These are phyloP conservation scores for Grus americana DNA, from an alignment of 2,113 vertebrate species.

Conservation along the genomic window DNA sequence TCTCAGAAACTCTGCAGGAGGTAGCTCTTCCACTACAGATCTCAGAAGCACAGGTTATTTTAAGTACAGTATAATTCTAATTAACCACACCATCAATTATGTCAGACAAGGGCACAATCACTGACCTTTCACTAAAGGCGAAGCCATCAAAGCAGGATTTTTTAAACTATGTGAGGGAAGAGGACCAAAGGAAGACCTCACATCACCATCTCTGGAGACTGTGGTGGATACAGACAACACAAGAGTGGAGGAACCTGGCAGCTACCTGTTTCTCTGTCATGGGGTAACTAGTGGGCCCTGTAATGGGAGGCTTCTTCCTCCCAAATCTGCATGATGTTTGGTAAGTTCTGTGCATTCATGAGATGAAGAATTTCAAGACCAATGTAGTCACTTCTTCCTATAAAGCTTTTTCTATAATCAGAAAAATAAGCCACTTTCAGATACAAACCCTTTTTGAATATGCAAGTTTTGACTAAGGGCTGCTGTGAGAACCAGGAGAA, in stretches of 20 bases:
- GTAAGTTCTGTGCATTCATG: background rate
- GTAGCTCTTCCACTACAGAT: conserved; percentile 9
- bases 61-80: conserved; percentile 44
- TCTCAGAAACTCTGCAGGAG: conserved; percentile 50
- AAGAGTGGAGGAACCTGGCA: background rate
- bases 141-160: conserved; percentile 33
- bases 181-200: conserved; percentile 13
- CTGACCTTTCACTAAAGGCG: conserved; percentile 55
- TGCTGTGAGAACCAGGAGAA: background rate
- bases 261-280: background rate
- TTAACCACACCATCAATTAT: conserved; percentile 59
- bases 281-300: background rate
- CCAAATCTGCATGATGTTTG: background rate
- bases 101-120: conserved; percentile 48
- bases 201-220: background rate
- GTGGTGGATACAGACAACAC: background rate
- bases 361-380: background rate
- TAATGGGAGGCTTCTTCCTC: background rate
- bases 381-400: background rate
- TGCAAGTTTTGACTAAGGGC: background rate
- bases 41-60: conserved; percentile 19
- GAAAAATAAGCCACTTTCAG: background rate
- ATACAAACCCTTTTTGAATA: background rate
- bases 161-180: background rate
- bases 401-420: background rate